Evolutionary conservation across 1,140 invertebrate genomes (phyloP).

Genomic region (Scaptomyza graminum): DNA sequence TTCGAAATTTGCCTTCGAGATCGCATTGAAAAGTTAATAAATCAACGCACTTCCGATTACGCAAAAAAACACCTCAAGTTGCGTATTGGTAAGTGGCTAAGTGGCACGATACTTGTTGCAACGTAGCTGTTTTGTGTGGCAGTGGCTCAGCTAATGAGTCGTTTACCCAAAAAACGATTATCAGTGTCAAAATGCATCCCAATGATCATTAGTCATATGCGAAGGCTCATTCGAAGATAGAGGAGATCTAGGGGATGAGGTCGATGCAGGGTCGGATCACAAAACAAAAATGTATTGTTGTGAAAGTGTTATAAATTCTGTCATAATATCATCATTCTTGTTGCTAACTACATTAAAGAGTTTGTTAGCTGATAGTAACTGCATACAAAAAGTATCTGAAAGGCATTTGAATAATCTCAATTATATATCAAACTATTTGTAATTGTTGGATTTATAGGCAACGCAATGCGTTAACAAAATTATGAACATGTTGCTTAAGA

Average conservation of each 20-base stretch:
- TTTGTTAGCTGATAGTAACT: not conserved
- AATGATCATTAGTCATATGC: constrained; percentile 63
- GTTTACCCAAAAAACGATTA: constrained; percentile 65
- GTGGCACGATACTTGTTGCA: constrained; percentile 15
- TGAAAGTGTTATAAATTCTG: constrained; percentile 10
- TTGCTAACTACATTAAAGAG: not conserved
- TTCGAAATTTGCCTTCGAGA: constrained; percentile 43
- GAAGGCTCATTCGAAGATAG: not conserved
- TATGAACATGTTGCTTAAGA: no score
- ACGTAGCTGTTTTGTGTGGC: constrained; percentile 46
- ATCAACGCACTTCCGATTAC: constrained; percentile 73
- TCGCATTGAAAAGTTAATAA: constrained; percentile 57
- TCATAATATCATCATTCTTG: constrained; percentile 4
- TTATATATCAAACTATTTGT: no score
- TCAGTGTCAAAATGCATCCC: constrained; percentile 67
- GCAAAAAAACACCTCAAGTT: constrained; percentile 10
- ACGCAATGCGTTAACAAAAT: no score
- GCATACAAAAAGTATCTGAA: not conserved
- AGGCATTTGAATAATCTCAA: no score
- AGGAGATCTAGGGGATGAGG: not conserved
- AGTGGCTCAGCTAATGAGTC: constrained; percentile 65
- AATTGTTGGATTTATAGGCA: no score
- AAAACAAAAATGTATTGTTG: not conserved
- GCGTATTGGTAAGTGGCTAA: not conserved
- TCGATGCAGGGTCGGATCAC: no score